Evolutionary conservation across 2,113 vertebrate genomes (phyloP), one percentile per base, ranked within the genome.

Genomic region (Orycteropus afer): DNA sequence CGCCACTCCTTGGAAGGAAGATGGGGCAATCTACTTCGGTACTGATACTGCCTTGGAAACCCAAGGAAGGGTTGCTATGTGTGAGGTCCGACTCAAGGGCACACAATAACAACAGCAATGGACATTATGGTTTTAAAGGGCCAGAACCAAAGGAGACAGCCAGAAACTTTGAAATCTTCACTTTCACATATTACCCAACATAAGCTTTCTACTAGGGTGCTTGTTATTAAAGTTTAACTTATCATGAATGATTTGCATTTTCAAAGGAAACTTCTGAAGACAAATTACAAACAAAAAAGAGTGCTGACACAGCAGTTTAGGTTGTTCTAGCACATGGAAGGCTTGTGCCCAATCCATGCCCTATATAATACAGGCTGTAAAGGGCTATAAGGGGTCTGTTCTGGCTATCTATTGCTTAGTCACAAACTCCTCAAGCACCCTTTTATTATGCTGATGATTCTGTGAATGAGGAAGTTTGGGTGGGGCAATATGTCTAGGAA

Each of bases 251-350:
- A 63, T 65, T 89, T 82, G 3, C 45, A 86, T 34, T 89, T 85
- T 86, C 45, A 86, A 82, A 86, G 65, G 53, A 61, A 89, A 61
- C 7, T 63, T 45, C 27, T 81, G 37, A 53, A 93, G 88, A 57
- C 37, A 86, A 93, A 89, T 86, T 91, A 76, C 20, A 71, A 91
- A 88, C n/a, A 85, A 79, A 67, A 90, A n/a, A 67, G 65, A 69
- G n/a, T 69, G 13, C 65, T 84, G 53, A 78, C 27, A 89, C 5
- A 79, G 69, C 14, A 87, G 14, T 69, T 93, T 51, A 81, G 32
- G 23, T 49, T 89, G 32, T 14, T 91, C 59, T 79, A 83, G n/a
- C n/a, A 78, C 10, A 9, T 40, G 37, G 67, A 61, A 84, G 79
- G 59, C n/a, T 71, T 20, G 76, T 18, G 9, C 3, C 53, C 78